Evolutionary conservation across 2,888 invertebrate species (phyloP), one percentile per base, ranked within the genome.

Genomic region (Ischnus inquisitorius): DNA sequence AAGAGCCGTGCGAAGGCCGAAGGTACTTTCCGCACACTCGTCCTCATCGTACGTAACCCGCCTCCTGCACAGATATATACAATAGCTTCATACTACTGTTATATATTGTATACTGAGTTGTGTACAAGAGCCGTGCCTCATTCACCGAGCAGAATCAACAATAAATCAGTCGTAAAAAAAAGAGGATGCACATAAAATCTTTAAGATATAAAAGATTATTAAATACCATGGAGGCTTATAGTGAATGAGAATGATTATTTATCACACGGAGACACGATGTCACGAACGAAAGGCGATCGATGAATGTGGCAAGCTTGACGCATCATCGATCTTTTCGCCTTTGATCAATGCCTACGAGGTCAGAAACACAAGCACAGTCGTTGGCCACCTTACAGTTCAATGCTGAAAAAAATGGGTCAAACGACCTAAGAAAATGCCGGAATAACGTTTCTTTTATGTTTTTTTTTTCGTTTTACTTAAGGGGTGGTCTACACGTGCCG

Each of bases 21-120:
- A 78, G 39, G 41, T 78, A 74, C 34, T 64, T 48, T 51, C 34
- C 19, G 51, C 68, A 79, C 79, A 71, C 60, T 76, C 79, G 76
- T 77, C 80, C 65, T 83, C 76, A 77, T 64, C 72, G 54, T 79
- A 67, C 80, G 77, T 80, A 84, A 77, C 77, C 77, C 80, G 80
- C 80, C 80, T 74, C 54, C 64, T 64, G 54, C 25, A 34, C 51
- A 22, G 57, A 71, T 69, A 68, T 28, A 25, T 6, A 60, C 83
- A 69, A 51, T 69, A 79, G 74, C 83, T 80, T 78, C 77, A 39
- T 74, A 74, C 74, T 19, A 75, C 57, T 41, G 46, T 41, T 46
- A 68, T 78, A 74, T 48, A 80, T 41, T 46, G 68, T 78, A 74
- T 48, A 80, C 80, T 14, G 54, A 41, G 16, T 25, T 72, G 57